Conservation (phyloP, 2,113 vertebrate species). For the Hucho hucho region DNA sequence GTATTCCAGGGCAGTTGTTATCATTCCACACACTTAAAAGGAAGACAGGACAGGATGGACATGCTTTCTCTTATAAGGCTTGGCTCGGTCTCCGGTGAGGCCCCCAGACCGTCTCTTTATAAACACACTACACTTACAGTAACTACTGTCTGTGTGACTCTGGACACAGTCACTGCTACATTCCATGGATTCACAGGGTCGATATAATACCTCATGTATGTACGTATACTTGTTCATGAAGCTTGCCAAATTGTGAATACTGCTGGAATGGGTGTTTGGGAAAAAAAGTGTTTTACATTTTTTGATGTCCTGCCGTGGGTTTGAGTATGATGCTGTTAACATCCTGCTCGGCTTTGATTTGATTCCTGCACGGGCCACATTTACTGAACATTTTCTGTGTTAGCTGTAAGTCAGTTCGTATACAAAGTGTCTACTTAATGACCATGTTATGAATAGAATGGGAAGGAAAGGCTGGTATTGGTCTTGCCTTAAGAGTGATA, state of each 20-base stretch:
- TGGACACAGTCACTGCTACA: constrained; percentile 53
- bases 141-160: constrained; percentile 34
- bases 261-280: background rate
- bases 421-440: too few species aligned
- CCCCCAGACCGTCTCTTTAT: constrained; percentile 1
- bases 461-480: too few species aligned
- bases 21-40: constrained; percentile 66
- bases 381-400: background rate
- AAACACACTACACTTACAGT: constrained; percentile 38
- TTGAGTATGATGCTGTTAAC: background rate
- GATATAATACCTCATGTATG: background rate
- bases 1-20: constrained; percentile 16
- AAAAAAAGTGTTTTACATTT: background rate
- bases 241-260: background rate
- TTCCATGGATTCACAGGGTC: constrained; percentile 29
- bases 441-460: too few species aligned
- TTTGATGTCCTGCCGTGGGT: background rate
- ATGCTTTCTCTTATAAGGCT: constrained; percentile 23
- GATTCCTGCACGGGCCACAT: too few species aligned
- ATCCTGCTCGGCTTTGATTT: too few species aligned
- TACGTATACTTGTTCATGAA: background rate
- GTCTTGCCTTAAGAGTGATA: too few species aligned
- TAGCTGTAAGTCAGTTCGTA: constrained; percentile 9
- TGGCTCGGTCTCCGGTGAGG: constrained; percentile 13
- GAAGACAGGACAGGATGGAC: constrained; percentile 36